These are phyloP conservation scores for Rousettus madagascariensis DNA, from an alignment of 2,797 vertebrate genomes.

Conservation along the genomic window DNA sequence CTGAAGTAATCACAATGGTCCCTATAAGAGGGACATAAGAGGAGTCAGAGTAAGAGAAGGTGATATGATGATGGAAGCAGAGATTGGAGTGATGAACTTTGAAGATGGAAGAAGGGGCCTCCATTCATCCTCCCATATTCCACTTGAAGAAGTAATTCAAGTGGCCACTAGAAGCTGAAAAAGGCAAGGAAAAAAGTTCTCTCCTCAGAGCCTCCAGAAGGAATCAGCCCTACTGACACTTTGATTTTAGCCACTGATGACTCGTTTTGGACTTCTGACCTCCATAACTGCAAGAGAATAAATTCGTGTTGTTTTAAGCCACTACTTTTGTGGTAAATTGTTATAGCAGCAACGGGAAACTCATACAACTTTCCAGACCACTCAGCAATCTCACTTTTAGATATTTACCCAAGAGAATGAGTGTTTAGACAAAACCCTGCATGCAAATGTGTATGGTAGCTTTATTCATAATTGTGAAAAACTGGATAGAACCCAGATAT, in stretches of 20 bases:
- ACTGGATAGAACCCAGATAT: neutral
- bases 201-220: neutral
- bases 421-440: neutral
- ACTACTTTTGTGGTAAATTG: neutral
- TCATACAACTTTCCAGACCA: neutral
- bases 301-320: neutral
- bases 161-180: neutral
- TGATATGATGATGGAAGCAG: neutral
- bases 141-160: neutral
- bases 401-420: neutral
- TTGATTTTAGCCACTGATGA: neutral
- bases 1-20: neutral
- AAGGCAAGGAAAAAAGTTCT: neutral
- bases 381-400: neutral
- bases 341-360: neutral
- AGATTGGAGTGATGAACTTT: neutral
- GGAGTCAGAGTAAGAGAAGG: neutral
- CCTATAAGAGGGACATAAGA: neutral
- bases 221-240: neutral
- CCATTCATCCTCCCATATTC: neutral
- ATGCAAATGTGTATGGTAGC: neutral
- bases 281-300: neutral
- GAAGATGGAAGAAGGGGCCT: neutral
- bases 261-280: neutral
- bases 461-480: neutral